Conservation (phyloP, 64 coral and sea anemone genomes). For the Dendronephthya gigantea region DNA sequence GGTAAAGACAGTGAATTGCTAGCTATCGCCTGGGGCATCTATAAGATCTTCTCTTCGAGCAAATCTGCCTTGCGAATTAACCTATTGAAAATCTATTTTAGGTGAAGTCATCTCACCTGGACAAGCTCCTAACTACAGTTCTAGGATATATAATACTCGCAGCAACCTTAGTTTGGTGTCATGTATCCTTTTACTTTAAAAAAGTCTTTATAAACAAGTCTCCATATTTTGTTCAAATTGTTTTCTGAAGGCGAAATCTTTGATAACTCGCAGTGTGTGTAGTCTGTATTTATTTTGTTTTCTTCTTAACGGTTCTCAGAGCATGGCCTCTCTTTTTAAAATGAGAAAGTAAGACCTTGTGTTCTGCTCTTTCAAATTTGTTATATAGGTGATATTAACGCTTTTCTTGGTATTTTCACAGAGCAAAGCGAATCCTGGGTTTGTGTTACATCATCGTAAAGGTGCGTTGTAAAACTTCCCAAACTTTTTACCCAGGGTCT, state of each 20-base stretch:
- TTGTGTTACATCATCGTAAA: constrained; percentile 71
- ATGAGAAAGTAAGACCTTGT: constrained; percentile 21
- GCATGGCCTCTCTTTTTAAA: constrained; percentile 33
- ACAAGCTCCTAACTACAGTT: constrained; percentile 53
- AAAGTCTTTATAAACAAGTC: no score
- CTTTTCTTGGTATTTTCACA: background rate
- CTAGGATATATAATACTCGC: constrained; percentile 64
- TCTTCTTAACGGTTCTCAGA: constrained; percentile 15
- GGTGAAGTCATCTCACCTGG: constrained; percentile 55
- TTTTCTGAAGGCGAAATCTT: background rate
- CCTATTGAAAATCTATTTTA: background rate
- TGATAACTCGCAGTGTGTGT: no score
- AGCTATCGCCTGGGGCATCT: no score
- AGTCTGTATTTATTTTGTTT: no score
- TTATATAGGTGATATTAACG: no score
- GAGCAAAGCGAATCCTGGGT: constrained; percentile 61
- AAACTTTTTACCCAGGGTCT: background rate
- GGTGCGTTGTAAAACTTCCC: constrained; percentile 17
- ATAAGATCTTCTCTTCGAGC: background rate
- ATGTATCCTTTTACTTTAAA: constrained; percentile 46
- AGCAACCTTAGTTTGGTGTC: constrained; percentile 36
- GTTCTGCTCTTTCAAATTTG: background rate
- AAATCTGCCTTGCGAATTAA: constrained; percentile 11
- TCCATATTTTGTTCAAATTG: background rate
- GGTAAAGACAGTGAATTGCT: background rate